phyloP scores from a whole-genome alignment of 2,888 invertebrate genomes.

The Germaria angustata region DNA sequence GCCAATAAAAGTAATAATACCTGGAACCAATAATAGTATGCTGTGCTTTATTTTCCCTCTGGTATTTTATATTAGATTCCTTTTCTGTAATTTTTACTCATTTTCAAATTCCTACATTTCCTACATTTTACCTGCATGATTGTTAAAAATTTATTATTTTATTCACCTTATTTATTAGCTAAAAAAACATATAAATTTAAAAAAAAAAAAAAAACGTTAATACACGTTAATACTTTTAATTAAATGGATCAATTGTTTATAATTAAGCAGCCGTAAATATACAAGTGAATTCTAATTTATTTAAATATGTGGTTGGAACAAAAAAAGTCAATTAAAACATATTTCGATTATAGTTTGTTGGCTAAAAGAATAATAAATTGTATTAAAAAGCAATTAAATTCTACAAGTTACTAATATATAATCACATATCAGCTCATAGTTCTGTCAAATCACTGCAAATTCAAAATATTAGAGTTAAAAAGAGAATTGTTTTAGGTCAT shows the following conservation, averaged over 20 bases:
- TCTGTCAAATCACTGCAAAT: too few relatives aligned
- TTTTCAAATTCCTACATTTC: too few relatives aligned
- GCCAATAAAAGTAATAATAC: too few relatives aligned
- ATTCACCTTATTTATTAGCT: neutral
- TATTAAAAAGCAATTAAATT: constrained; percentile 57
- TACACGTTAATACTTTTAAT: constrained; percentile 6
- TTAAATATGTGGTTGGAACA: constrained; percentile 21
- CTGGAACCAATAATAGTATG: too few relatives aligned
- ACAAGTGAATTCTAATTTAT: constrained; percentile 44
- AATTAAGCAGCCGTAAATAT: constrained; percentile 33
- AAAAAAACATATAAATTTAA: neutral
- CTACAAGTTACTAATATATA: neutral
- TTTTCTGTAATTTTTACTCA: too few relatives aligned
- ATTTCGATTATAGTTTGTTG: constrained; percentile 21
- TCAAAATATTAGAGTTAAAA: too few relatives aligned
- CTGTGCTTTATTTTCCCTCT: too few relatives aligned
- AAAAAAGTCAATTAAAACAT: neutral
- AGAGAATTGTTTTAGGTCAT: too few relatives aligned
- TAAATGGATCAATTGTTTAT: constrained; percentile 58
- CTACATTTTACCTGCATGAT: too few relatives aligned
- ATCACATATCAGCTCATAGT: neutral
- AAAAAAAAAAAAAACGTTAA: too few relatives aligned
- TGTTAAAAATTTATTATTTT: too few relatives aligned
- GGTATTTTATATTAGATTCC: too few relatives aligned
- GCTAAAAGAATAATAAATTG: constrained; percentile 36